Percentiles rank a stretch among this genome's conserved stretches.
Evolutionary conservation across 2,888 invertebrate species (phyloP).

Genomic region (Epistrophella euchroma): DNA sequence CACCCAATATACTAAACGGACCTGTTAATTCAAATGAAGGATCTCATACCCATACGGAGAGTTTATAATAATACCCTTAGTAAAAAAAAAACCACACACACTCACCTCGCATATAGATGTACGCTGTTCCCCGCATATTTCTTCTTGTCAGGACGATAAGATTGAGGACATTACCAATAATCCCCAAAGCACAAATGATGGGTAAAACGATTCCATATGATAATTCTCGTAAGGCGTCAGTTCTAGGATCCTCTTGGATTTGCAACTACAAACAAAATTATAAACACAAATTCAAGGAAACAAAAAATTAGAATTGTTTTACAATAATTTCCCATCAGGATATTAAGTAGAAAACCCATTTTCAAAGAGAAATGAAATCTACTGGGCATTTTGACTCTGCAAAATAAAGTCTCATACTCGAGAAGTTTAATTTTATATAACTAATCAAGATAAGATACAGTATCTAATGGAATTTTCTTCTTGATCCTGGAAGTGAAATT

Average conservation of each 20-base stretch:
- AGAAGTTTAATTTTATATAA: conserved; percentile 25
- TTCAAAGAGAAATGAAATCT: conserved; percentile 19
- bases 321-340: conserved; percentile 66
- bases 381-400: conserved; percentile 22
- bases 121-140: conserved; percentile 91
- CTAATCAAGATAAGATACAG: conserved; percentile 16
- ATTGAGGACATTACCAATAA: conserved; percentile 91
- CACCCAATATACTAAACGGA: not conserved
- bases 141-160: conserved; percentile 90
- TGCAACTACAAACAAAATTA: conserved; percentile 63
- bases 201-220: conserved; percentile 89
- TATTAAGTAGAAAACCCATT: not conserved
- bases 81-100: conserved; percentile 49
- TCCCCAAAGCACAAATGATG: conserved; percentile 89
- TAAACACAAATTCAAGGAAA: not conserved
- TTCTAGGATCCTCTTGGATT: conserved; percentile 86
- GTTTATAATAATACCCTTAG: not conserved
- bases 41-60: not conserved
- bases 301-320: conserved; percentile 33
- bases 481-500: conserved; percentile 5
- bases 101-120: conserved; percentile 91
- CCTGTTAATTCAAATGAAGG: not conserved
- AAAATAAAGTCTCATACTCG: not conserved
- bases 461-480: conserved; percentile 13
- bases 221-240: conserved; percentile 85